Percentiles rank a stretch among this genome's conserved stretches.
Conservation (phyloP, 2,113 vertebrate species). For the Pseudorasbora parva region DNA sequence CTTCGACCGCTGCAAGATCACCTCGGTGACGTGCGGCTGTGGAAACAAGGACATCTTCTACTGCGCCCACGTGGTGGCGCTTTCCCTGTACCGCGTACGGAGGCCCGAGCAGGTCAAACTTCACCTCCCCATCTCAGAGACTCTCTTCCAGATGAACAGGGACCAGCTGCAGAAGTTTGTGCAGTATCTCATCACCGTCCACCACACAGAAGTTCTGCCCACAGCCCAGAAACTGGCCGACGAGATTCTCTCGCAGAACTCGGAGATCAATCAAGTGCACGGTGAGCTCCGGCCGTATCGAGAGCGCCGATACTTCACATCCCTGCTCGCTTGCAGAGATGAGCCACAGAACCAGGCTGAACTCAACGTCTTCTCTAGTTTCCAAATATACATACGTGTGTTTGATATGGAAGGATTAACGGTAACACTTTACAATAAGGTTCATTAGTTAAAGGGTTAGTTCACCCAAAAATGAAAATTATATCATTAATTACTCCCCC, state of each 20-base stretch:
- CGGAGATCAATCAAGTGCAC: conserved; percentile 99
- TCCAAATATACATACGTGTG: too few species aligned
- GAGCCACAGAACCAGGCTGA: neutral
- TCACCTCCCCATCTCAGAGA: conserved; percentile 99
- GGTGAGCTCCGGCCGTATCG: conserved; percentile 76
- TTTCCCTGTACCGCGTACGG: conserved; percentile 96
- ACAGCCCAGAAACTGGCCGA: conserved; percentile 97
- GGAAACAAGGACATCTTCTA: conserved; percentile 99
- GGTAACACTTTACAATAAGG: too few species aligned
- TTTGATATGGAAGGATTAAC: too few species aligned
- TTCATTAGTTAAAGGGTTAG: too few species aligned
- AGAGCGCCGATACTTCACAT: neutral
- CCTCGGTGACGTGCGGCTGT: conserved; percentile 97
- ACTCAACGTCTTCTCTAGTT: too few species aligned
- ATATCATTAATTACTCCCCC: too few species aligned
- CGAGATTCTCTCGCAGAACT: conserved; percentile 98
- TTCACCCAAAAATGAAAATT: too few species aligned
- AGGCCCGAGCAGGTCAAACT: conserved; percentile 98
- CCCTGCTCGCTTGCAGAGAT: neutral
- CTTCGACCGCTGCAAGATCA: conserved; percentile 99
- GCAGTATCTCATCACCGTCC: conserved; percentile 98
- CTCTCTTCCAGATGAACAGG: conserved; percentile 98
- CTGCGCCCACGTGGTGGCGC: conserved; percentile 96
- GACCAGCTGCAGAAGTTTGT: conserved; percentile 99
- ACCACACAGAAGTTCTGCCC: conserved; percentile 98